Evolutionary conservation across 1,140 invertebrate species (phyloP).

Genomic region (Nasonia longicornis): DNA sequence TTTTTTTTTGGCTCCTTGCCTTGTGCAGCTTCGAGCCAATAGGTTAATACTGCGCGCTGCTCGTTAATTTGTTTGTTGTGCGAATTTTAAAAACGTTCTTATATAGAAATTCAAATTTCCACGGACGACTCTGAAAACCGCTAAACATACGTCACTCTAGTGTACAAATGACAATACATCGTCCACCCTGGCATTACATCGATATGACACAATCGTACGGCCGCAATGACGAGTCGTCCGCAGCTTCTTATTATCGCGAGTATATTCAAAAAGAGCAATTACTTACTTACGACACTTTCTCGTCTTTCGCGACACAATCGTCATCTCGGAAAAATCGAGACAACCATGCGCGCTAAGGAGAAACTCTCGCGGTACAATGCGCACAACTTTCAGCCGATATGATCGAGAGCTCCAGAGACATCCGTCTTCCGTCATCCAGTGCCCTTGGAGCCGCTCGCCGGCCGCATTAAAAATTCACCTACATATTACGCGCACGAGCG

Average conservation of each 20-base stretch:
- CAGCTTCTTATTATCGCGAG: no score
- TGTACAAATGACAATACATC: not conserved
- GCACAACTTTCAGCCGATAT: not conserved
- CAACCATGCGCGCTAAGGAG: not conserved
- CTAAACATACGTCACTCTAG: not conserved
- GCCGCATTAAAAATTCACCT: not conserved
- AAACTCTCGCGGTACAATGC: not conserved
- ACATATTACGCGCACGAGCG: not conserved
- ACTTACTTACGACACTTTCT: constrained; percentile 6
- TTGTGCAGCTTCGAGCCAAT: not conserved
- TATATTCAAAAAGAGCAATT: not conserved
- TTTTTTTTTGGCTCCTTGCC: not conserved
- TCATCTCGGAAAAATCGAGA: not conserved
- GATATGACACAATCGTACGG: not conserved
- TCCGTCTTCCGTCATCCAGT: not conserved
- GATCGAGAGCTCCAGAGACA: not conserved
- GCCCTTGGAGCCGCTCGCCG: not conserved
- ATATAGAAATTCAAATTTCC: not conserved
- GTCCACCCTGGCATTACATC: not conserved
- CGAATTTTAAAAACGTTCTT: not conserved
- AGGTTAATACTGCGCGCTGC: not conserved
- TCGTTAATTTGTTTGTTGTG: not conserved
- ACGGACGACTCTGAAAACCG: not conserved
- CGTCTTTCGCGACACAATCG: not conserved
- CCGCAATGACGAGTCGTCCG: no score